A percentile compares a stretch with the other conserved stretches of the same genome.
Conservation (phyloP, 1,140 invertebrate genomes). For the Tetragnatha versicolor region DNA sequence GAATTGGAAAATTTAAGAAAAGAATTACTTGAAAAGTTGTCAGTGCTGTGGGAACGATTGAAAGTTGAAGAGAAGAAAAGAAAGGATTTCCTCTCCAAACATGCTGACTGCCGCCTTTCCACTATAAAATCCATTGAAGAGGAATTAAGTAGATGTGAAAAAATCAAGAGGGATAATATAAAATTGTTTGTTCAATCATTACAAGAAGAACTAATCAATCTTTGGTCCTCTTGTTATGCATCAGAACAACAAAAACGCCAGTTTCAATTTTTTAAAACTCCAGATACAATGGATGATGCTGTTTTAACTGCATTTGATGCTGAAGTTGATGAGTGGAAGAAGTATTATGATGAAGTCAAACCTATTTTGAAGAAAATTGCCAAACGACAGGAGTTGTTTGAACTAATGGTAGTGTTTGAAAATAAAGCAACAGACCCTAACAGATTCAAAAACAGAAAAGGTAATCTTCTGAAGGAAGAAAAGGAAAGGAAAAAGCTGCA, state of each 20-base stretch:
- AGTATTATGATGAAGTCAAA: slow-evolving; percentile 74
- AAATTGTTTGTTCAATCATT: slow-evolving; percentile 75
- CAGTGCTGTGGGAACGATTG: slow-evolving; percentile 71
- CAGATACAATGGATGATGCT: slow-evolving; percentile 76
- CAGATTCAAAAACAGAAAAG: slow-evolving; percentile 83
- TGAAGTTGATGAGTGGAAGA: slow-evolving; percentile 74
- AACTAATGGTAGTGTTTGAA: slow-evolving; percentile 75
- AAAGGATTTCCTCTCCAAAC: slow-evolving; percentile 66
- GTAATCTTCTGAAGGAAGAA: slow-evolving; percentile 81
- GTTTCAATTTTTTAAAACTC: slow-evolving; percentile 70
- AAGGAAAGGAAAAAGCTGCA: slow-evolving; percentile 78
- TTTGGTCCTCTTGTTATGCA: slow-evolving; percentile 78
- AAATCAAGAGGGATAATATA: slow-evolving; percentile 72
- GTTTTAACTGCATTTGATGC: slow-evolving; percentile 76
- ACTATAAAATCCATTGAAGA: slow-evolving; percentile 68
- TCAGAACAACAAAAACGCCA: slow-evolving; percentile 69
- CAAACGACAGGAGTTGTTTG: slow-evolving; percentile 72
- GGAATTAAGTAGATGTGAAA: slow-evolving; percentile 72
- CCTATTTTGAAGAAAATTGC: slow-evolving; percentile 67
- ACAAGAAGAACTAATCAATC: slow-evolving; percentile 71
- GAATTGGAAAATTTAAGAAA: slow-evolving; percentile 15
- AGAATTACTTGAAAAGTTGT: slow-evolving; percentile 66
- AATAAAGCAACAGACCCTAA: slow-evolving; percentile 76
- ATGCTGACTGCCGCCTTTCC: slow-evolving; percentile 66
- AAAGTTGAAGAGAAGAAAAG: slow-evolving; percentile 68